These are phyloP conservation scores for Chrysolina haemoptera DNA, from an alignment of 2,888 invertebrate genomes.

Conservation along the genomic window DNA sequence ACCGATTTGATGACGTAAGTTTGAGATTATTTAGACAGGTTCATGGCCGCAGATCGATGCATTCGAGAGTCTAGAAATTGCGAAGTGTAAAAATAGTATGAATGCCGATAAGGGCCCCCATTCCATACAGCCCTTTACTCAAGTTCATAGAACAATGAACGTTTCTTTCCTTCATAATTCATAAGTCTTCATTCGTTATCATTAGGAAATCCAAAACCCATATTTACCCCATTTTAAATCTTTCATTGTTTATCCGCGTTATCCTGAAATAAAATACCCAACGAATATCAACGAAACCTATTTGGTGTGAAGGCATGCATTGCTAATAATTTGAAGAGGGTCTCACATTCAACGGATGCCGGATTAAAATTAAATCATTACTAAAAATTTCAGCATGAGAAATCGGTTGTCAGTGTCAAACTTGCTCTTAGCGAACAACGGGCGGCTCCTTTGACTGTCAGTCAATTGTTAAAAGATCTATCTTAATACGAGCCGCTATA, in stretches of 20 bases:
- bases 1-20: too few species aligned
- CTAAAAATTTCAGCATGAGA: slow-evolving; percentile 61
- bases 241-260: slow-evolving; percentile 3
- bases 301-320: slow-evolving; percentile 53
- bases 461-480: slow-evolving; percentile 65
- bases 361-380: slow-evolving; percentile 62
- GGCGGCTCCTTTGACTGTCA: slow-evolving; percentile 64
- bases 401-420: slow-evolving; percentile 60
- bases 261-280: neutral
- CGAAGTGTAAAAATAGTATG: too few species aligned
- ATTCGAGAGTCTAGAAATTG: too few species aligned
- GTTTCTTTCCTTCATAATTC: too few species aligned
- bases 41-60: too few species aligned
- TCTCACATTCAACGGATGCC: slow-evolving; percentile 54
- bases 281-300: neutral
- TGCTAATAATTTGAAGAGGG: slow-evolving; percentile 58
- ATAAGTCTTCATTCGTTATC: too few species aligned
- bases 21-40: too few species aligned
- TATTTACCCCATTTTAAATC: neutral
- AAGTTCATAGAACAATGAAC: too few species aligned
- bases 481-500: slow-evolving; percentile 61
- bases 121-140: too few species aligned
- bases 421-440: slow-evolving; percentile 58
- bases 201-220: neutral
- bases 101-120: too few species aligned